phyloP scores from a whole-genome alignment of 2,113 vertebrate genomes.

The Callipepla squamata region DNA sequence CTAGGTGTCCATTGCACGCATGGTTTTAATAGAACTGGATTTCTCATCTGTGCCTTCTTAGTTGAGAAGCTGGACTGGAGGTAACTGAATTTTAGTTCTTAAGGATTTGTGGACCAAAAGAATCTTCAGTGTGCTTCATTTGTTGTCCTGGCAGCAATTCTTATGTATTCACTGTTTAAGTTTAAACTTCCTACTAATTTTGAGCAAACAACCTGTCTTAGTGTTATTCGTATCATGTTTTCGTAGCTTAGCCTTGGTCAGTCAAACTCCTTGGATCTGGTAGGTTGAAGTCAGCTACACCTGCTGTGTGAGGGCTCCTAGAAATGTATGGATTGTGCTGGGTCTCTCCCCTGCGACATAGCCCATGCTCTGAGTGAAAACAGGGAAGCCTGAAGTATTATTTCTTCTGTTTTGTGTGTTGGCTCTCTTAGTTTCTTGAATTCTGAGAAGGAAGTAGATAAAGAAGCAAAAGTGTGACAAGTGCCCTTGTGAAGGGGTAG shows the following conservation, averaged over 20 bases:
- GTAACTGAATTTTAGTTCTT: constrained; percentile 73
- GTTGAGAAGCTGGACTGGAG: constrained; percentile 99
- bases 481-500: background rate
- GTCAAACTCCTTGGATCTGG: background rate
- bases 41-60: constrained; percentile 97
- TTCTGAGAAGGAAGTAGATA: background rate
- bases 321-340: background rate
- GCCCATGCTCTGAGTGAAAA: background rate
- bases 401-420: background rate
- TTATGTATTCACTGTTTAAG: background rate
- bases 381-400: background rate
- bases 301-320: background rate
- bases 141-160: background rate
- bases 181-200: background rate
- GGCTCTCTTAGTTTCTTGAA: background rate
- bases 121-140: background rate
- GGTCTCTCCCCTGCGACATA: background rate
- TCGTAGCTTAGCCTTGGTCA: background rate
- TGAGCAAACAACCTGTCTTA: background rate
- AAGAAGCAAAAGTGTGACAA: background rate
- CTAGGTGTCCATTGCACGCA: constrained; percentile 98
- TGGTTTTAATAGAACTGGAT: constrained; percentile 97
- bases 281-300: background rate
- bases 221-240: background rate
- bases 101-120: background rate